Evolutionary conservation across 2,113 vertebrate genomes (phyloP).

Genomic region (Mus pahari): DNA sequence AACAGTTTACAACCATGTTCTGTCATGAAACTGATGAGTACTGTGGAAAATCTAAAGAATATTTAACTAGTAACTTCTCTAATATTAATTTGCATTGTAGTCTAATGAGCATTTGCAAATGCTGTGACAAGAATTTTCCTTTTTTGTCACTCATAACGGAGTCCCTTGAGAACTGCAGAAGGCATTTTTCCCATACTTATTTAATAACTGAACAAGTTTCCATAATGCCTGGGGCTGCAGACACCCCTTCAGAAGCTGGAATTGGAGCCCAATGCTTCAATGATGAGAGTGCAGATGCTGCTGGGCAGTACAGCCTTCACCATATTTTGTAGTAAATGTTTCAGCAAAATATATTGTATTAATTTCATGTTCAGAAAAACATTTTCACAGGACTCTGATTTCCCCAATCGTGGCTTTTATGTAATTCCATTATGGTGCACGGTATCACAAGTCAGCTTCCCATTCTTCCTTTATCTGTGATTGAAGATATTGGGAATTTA

Average conservation of each 20-base stretch:
- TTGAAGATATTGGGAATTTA: not conserved
- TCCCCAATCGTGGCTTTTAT: not conserved
- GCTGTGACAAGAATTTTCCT: not conserved
- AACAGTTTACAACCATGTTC: not conserved
- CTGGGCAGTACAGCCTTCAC: fast-evolving
- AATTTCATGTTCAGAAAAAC: not conserved
- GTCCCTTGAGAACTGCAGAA: not conserved
- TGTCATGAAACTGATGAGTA: not conserved
- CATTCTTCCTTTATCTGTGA: not conserved
- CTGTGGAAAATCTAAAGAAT: not conserved
- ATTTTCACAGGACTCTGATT: not conserved
- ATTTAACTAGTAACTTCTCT: not conserved
- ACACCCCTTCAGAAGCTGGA: not conserved
- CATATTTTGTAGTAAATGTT: not conserved
- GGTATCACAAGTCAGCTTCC: not conserved
- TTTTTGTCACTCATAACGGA: not conserved
- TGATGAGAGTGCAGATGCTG: not conserved
- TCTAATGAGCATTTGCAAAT: not conserved
- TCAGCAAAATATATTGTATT: not conserved
- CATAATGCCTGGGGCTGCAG: fast-evolving
- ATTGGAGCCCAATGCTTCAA: fast-evolving
- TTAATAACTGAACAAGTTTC: not conserved
- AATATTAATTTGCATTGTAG: not conserved
- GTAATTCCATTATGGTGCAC: not conserved
- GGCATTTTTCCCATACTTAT: not conserved